phyloP scores from a whole-genome alignment of 2,888 invertebrate species.

The Drosophila longiperda region DNA sequence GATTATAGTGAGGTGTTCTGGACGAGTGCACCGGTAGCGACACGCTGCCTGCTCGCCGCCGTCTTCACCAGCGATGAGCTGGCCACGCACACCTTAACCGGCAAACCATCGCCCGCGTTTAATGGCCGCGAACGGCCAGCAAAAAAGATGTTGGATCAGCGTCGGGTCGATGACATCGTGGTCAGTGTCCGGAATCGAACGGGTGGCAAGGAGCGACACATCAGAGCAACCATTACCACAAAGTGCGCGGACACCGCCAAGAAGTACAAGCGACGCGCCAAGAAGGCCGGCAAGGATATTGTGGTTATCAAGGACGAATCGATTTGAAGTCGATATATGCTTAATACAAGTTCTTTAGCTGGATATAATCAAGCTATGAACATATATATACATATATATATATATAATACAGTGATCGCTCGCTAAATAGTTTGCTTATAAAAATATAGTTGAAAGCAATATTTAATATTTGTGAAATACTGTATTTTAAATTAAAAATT shows the following conservation, averaged over 20 bases:
- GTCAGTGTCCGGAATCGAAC: constrained; percentile 86
- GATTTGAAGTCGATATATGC: neutral
- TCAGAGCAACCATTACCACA: constrained; percentile 87
- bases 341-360: neutral
- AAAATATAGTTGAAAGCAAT: neutral
- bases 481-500: too few species aligned
- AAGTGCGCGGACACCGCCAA: constrained; percentile 88
- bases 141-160: constrained; percentile 85
- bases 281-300: constrained; percentile 30
- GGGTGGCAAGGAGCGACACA: constrained; percentile 86
- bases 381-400: neutral
- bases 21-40: constrained; percentile 85
- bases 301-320: constrained; percentile 2
- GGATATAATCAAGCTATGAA: constrained; percentile 46
- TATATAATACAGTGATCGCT: neutral
- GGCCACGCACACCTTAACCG: constrained; percentile 87
- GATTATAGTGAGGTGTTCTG: constrained; percentile 86
- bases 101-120: constrained; percentile 87
- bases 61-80: constrained; percentile 87
- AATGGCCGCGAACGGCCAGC: constrained; percentile 76
- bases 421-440: neutral
- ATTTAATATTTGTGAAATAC: too few species aligned
- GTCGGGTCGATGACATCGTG: constrained; percentile 86
- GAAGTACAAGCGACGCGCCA: constrained; percentile 84
- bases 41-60: constrained; percentile 86